These are phyloP conservation scores for Monopterus albus DNA, from an alignment of 2,113 vertebrate genomes.

Conservation along the genomic window DNA sequence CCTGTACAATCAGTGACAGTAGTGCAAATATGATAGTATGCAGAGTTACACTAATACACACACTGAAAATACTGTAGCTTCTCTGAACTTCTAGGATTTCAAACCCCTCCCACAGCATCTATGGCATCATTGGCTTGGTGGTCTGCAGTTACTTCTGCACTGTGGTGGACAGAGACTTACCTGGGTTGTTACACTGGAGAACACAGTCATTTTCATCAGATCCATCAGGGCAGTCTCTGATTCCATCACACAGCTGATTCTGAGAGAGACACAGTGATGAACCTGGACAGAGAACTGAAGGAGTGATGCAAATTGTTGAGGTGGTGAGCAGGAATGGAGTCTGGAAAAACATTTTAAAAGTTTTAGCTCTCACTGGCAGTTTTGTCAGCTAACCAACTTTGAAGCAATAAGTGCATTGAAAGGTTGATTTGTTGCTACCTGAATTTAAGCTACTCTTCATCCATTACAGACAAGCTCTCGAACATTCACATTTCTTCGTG, in stretches of 20 bases:
- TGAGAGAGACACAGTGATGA: slow-evolving; percentile 80
- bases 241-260: slow-evolving; percentile 84
- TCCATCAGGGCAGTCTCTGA: slow-evolving; percentile 86
- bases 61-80: neutral
- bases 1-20: too few relatives aligned
- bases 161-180: slow-evolving; percentile 53
- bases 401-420: too few relatives aligned
- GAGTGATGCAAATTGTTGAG: slow-evolving; percentile 70
- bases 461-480: too few relatives aligned
- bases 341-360: slow-evolving; percentile 2
- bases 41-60: too few relatives aligned
- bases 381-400: too few relatives aligned
- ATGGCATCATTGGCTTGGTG: neutral
- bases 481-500: too few relatives aligned
- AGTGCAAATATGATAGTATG: too few relatives aligned
- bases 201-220: slow-evolving; percentile 85
- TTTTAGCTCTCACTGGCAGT: neutral
- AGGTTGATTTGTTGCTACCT: too few relatives aligned
- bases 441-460: too few relatives aligned
- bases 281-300: slow-evolving; percentile 78
- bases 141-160: neutral
- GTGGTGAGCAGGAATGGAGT: neutral
- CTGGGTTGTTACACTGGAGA: slow-evolving; percentile 76
- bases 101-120: neutral
- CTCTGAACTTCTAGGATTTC: neutral